These are phyloP conservation scores for Sclerodermus sp. DNA, from an alignment of 2,888 invertebrate genomes.

Conservation along the genomic window DNA sequence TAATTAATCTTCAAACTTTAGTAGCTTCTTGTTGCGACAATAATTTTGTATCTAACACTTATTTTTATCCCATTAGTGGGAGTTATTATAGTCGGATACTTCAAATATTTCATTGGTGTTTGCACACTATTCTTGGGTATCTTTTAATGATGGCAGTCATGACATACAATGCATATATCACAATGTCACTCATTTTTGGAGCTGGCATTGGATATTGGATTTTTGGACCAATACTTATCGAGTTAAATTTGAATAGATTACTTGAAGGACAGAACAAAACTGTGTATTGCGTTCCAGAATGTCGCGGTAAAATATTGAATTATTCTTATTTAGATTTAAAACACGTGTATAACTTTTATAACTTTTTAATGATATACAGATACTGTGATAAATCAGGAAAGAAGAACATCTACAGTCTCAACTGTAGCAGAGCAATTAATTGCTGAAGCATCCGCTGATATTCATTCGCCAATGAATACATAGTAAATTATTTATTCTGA, in stretches of 20 bases:
- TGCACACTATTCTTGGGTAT: conserved; percentile 68
- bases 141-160: conserved; percentile 75
- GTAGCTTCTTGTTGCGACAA: too few relatives aligned
- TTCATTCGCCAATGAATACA: conserved; percentile 26
- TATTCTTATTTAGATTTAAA: too few relatives aligned
- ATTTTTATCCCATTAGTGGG: conserved; percentile 17
- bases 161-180: conserved; percentile 71
- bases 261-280: conserved; percentile 34
- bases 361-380: conserved; percentile 26
- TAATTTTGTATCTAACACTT: background rate
- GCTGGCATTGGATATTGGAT: conserved; percentile 65
- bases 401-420: conserved; percentile 39
- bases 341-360: background rate
- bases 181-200: conserved; percentile 67
- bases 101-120: conserved; percentile 60
- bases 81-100: conserved; percentile 55
- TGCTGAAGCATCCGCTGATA: conserved; percentile 39
- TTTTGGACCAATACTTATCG: conserved; percentile 61
- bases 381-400: conserved; percentile 27
- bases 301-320: conserved; percentile 41
- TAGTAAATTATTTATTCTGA: background rate
- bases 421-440: conserved; percentile 39
- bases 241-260: conserved; percentile 60
- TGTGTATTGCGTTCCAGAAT: conserved; percentile 39
- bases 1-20: background rate